These are phyloP conservation scores for Bombus turneri DNA, from an alignment of 1,140 invertebrate genomes.

Conservation along the genomic window DNA sequence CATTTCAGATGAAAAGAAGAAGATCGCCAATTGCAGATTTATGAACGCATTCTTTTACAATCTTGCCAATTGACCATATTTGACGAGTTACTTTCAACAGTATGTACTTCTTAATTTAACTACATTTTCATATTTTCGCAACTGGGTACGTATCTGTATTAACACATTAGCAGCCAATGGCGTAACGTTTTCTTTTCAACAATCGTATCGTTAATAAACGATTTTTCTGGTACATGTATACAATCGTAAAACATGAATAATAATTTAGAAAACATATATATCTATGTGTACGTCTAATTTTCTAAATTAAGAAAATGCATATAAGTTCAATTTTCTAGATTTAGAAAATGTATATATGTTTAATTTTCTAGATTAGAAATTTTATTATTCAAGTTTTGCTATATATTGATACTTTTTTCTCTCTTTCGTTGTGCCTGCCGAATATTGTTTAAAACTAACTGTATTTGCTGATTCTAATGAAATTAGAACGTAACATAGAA, in stretches of 20 bases:
- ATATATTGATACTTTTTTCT: no score
- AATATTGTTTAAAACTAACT: no score
- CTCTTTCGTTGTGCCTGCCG: no score
- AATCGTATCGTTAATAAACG: background rate
- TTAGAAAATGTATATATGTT: background rate
- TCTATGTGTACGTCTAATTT: background rate
- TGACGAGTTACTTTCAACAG: background rate
- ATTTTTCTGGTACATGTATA: background rate
- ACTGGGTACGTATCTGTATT: background rate
- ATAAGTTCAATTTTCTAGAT: background rate
- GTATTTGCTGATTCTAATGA: no score
- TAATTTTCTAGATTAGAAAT: background rate
- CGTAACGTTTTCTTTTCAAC: background rate
- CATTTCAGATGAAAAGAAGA: background rate
- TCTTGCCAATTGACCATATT: background rate
- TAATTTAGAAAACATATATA: background rate
- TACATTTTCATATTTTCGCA: background rate
- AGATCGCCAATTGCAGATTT: background rate
- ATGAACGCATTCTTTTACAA: background rate
- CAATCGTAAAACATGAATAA: background rate
- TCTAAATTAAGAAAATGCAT: background rate
- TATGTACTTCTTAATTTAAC: background rate
- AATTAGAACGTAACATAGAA: no score
- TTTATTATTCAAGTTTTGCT: no score
- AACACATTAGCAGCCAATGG: no score